phyloP scores from a whole-genome alignment of 2,888 invertebrate genomes.

The Zygaena filipendulae region DNA sequence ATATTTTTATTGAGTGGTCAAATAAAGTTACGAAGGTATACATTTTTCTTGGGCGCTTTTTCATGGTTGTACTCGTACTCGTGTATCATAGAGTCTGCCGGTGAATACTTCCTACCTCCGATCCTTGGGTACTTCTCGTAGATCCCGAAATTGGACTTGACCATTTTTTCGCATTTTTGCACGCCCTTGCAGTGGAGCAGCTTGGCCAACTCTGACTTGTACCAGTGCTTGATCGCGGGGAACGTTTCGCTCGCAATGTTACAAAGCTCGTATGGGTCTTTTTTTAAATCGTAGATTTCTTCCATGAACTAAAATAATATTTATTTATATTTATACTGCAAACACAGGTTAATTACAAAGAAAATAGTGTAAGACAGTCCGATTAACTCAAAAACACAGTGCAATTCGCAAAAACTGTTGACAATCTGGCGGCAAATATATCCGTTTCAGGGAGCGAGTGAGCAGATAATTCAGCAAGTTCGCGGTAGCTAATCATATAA shows the following conservation, averaged over 20 bases:
- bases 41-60: too few relatives aligned
- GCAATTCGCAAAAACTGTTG: too few relatives aligned
- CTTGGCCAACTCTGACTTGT: conserved; percentile 56
- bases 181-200: conserved; percentile 55
- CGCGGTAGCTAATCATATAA: too few relatives aligned
- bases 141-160: background rate
- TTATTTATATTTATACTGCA: background rate
- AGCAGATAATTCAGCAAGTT: too few relatives aligned
- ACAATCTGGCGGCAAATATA: too few relatives aligned
- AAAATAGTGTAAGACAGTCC: too few relatives aligned
- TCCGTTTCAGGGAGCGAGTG: too few relatives aligned
- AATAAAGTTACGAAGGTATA: too few relatives aligned
- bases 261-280: conserved; percentile 77
- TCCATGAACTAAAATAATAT: conserved; percentile 49
- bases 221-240: conserved; percentile 63
- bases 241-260: conserved; percentile 68
- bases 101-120: background rate
- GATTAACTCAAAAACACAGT: too few relatives aligned
- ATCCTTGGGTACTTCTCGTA: background rate
- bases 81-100: too few relatives aligned
- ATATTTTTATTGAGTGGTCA: too few relatives aligned
- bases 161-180: conserved; percentile 24
- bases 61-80: too few relatives aligned
- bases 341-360: background rate
- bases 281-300: conserved; percentile 79